Evolutionary conservation across 2,113 vertebrate genomes (phyloP), one percentile per base, ranked within the genome.

Genomic region (Neomonachus schauinslandi): DNA sequence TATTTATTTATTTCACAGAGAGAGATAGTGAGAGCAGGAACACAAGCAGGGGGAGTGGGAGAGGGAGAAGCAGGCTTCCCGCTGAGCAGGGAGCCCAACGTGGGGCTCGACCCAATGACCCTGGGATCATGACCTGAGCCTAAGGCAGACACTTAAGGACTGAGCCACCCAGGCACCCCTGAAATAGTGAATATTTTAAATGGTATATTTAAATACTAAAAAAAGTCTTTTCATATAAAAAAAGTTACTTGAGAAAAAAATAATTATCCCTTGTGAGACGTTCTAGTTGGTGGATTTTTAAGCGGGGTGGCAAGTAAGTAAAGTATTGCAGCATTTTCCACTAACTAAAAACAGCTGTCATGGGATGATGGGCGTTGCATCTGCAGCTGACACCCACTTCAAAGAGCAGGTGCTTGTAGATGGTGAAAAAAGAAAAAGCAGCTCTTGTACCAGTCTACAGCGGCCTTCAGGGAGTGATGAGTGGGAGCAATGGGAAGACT

Each of bases 331-430:
- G 90, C 87, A 94, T 98, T 98, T 98, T 97, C 96, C 97, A 98
- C 95, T 97, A 89, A 97, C 89, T 95, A 87, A 96, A 97, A 97
- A 96, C 97, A 98, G 97, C 96, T 95, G 91, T 89, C 97, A 97
- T 92, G 96, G 97, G 97, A 97, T 53, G 15, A 65, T 46, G 97
- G 61, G 97, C 96, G 97, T 95, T 82, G 91, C 97, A 97, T 95
- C 93, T 98, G 97, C 95, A 94, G 97, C 97, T 98, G 92, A 97
- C 97, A 97, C 97, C 95, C 97, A 97, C 98, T 98, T 97, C 98
- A 98, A 98, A 98, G 97, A 95, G 46, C 97, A 98, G 98, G 97
- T 98, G 98, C 97, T 96, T 96, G 83, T 88, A 95, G 92, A 96
- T 97, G 96, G 96, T 97, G 83, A 22, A 93, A 93, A 95, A 95